Base-by-base conservation (phyloP, 2,888 invertebrate genomes). In the Actias luna region DNA sequence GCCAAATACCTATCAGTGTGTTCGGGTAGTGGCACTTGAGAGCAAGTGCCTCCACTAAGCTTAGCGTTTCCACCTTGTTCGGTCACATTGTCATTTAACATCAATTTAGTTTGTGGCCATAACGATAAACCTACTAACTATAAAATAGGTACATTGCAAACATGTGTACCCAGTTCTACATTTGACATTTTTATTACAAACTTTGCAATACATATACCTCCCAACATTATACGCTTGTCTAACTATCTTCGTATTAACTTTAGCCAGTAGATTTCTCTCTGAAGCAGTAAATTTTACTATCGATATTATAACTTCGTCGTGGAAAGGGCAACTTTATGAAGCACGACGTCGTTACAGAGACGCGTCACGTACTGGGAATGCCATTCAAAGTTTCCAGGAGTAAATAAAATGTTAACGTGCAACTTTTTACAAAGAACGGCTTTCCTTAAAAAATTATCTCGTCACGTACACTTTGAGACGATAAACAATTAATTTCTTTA, bases 401-500 rank as follows among this genome's bases (percentile, higher is more conserved):
- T 58, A 58, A 69, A 72, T 65, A 65, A 69, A 66, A 65, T 60
- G 36, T 46, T 63, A 65, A 42, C 67, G 61, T 61, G 50, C 22
- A 69, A 65, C 69, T 70, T 72, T 67, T 63, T 27, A 52, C 64
- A 57, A 42, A 64, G 63, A 62, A 64, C 61, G 58, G 39, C 59
- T 62, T 63, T 66, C 59, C 65, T 61, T 57, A 66, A 70, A 36
- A 72, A 67, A 70, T 76, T 82, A 79, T 80, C 78, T 63, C 71
- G 71, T 76, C 83, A 78, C 84, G 84, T 83, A 68, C 65, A 65
- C 65, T 64, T 65, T 63, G 65, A 65, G 72, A 70, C 77, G 67
- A 80, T 83, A 79, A 83, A 83, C 85, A 84, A 84, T 85, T 83
- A 85, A 85, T 84, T 80, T 83, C 76, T 84, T 84, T 83, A 82